Evolutionary conservation across 2,797 vertebrate species (phyloP).

Genomic region (Pachyuromys duprasi): DNA sequence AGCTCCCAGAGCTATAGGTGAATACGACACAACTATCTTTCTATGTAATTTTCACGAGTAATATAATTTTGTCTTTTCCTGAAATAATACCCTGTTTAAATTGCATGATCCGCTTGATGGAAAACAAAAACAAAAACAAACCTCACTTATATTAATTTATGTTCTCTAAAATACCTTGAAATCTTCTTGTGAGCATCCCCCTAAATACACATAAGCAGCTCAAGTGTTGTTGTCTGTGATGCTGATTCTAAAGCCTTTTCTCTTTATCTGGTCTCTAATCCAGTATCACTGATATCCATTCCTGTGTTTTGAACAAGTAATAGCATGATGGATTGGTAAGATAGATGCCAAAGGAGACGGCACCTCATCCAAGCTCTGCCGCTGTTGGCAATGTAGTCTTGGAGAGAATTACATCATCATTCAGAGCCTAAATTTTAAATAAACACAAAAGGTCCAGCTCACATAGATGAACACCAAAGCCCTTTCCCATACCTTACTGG

Average conservation of each 20-base stretch:
- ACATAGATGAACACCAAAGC: not conserved
- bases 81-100: not conserved
- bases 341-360: not conserved
- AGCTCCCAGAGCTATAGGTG: not conserved
- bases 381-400: not conserved
- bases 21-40: not conserved
- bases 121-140: not conserved
- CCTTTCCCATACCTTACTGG: not conserved
- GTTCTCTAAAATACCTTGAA: constrained; percentile 22
- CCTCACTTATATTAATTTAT: not conserved
- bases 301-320: not conserved
- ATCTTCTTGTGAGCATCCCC: not conserved
- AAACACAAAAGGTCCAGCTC: not conserved
- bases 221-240: not conserved
- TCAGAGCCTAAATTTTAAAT: not conserved
- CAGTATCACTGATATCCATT: not conserved
- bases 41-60: not conserved
- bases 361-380: not conserved
- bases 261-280: not conserved
- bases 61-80: not conserved
- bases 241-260: not conserved
- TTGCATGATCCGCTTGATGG: not conserved
- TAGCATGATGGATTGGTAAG: not conserved
- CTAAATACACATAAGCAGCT: not conserved
- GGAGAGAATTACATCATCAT: constrained; percentile 1